Base-by-base conservation (phyloP, 2,888 invertebrate genomes). In the Cordilura impudica region DNA sequence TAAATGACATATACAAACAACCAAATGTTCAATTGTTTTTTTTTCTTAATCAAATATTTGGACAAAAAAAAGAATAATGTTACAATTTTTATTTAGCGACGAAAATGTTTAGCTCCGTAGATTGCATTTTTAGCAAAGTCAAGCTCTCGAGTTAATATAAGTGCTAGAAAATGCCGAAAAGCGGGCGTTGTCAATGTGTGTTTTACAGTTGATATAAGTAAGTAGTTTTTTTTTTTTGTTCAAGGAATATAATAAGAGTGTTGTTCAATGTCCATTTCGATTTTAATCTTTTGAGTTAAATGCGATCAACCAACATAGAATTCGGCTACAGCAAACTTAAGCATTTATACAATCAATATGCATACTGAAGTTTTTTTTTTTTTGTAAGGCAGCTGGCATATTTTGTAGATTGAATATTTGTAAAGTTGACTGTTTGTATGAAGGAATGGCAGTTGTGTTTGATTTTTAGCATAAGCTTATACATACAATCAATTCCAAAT, bases 271-370 rank as follows among this genome's bases (percentile, higher is more conserved):
- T 81, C 81, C 81, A 78, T 60, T 81, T 81, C 75, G 81, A 81
- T 82, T 78, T 75, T 81, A 82, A 82, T 82, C 82, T 81, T 56
- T 49, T 73, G 79, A 74, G 81, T 75, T 81, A 82, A 82, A 82
- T 81, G 82, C 72, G 81, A 82, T 81, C 82, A 79, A 72, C 77
- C 65, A 75, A 63, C 74, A 47, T 14, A 35, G 5, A 60, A 26
- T 12, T 16, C 8, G 43, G 12, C 21, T 16, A 31, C 10, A 31
- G 18, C 23, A 26, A 35, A 10, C 12, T 1, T 49, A 31, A 14
- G 10, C 5, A 16, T 19, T 19, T 10, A 18, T 19, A 19, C 18
- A 4, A 18, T 19, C n/a, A 47, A 63, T 35, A 49, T 31, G 31
- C 19, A 39, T 73, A 66, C 43, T 78, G 65, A 23, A 73, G 67